Evolutionary conservation across 2,113 vertebrate species (phyloP).

Genomic region (Theristicus caerulescens): DNA sequence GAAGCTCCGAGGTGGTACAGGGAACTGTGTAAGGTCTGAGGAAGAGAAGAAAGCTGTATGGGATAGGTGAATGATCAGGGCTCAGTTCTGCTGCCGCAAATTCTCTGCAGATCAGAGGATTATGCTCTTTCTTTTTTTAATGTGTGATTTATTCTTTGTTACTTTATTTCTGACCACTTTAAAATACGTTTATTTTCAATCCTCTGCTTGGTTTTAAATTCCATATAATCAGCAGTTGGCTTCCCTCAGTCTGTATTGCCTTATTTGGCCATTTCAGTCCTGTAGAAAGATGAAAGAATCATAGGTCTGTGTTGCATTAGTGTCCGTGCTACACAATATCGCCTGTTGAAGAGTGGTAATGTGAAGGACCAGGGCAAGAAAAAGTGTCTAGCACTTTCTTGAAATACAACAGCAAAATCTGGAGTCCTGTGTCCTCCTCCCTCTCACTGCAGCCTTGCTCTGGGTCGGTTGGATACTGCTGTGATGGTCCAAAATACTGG

Average conservation of each 20-base stretch:
- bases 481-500: not conserved
- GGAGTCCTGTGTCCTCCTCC: not conserved
- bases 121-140: not conserved
- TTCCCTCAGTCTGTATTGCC: not conserved
- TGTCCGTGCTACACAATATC: not conserved
- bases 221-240: not conserved
- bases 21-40: not conserved
- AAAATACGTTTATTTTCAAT: conserved; percentile 16
- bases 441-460: not conserved
- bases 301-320: not conserved
- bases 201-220: conserved; percentile 14
- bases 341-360: not conserved
- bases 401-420: not conserved
- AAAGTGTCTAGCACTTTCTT: not conserved
- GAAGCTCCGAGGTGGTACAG: not conserved
- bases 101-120: not conserved
- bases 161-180: not conserved
- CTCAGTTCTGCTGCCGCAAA: not conserved
- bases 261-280: conserved; percentile 3
- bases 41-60: not conserved
- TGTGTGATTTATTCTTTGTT: conserved; percentile 45
- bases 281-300: not conserved
- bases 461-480: not conserved
- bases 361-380: not conserved
- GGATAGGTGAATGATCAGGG: not conserved